These are phyloP conservation scores for Chaetorhynchus papuensis DNA, from an alignment of 2,113 vertebrate genomes.

Conservation along the genomic window DNA sequence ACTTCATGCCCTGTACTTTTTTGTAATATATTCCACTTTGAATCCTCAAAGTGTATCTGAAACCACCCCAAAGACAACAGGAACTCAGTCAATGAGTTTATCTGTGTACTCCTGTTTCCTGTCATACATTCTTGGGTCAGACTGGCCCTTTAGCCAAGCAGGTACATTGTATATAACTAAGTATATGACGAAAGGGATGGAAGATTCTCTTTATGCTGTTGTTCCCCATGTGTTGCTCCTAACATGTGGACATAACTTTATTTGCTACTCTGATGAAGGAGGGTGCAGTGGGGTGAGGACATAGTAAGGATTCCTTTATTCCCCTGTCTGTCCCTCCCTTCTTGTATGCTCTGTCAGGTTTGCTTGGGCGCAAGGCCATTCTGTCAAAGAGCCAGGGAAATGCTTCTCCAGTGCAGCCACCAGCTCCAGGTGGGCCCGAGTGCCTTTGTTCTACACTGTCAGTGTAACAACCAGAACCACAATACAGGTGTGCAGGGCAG, in stretches of 20 bases:
- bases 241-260: neutral
- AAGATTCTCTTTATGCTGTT: neutral
- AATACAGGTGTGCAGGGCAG: neutral
- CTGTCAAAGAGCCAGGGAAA: neutral
- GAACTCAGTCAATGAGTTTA: neutral
- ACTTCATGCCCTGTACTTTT: neutral
- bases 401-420: neutral
- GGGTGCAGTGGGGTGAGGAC: neutral
- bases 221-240: neutral
- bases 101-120: neutral
- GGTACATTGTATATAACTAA: neutral
- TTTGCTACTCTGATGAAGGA: neutral
- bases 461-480: neutral
- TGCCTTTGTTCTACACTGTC: fast-evolving
- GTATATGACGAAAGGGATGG: neutral
- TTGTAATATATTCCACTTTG: neutral
- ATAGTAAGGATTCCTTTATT: neutral
- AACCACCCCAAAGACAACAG: neutral
- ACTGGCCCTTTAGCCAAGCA: neutral
- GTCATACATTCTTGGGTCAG: neutral
- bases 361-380: neutral
- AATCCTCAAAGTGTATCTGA: neutral
- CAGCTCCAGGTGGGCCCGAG: neutral
- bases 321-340: neutral
- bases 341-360: fast-evolving